These are phyloP conservation scores for Oegoconia quadripuncta DNA, from an alignment of 2,888 invertebrate species.

Conservation along the genomic window DNA sequence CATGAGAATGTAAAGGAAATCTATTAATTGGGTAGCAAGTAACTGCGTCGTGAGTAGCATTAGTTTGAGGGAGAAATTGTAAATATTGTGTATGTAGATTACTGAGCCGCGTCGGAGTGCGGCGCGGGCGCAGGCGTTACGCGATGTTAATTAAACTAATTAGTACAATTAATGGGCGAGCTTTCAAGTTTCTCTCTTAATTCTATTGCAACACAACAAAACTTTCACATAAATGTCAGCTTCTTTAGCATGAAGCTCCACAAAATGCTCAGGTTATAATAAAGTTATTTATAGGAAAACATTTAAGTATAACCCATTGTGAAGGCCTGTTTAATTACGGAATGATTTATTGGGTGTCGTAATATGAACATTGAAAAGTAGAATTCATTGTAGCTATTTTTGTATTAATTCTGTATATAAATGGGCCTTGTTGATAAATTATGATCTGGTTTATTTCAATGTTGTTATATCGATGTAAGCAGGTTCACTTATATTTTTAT, in stretches of 20 bases:
- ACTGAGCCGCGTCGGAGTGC: slow-evolving; percentile 27
- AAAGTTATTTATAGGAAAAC: slow-evolving; percentile 2
- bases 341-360: too few species aligned
- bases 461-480: too few species aligned
- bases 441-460: too few species aligned
- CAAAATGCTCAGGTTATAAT: slow-evolving; percentile 9
- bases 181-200: slow-evolving; percentile 17
- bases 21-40: slow-evolving; percentile 14
- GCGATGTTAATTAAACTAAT: slow-evolving; percentile 64
- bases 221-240: slow-evolving; percentile 35
- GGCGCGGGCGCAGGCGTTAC: slow-evolving; percentile 43
- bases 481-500: too few species aligned
- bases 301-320: neutral
- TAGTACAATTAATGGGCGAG: slow-evolving; percentile 54
- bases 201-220: slow-evolving; percentile 23
- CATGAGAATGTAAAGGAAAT: slow-evolving; percentile 18
- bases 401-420: slow-evolving; percentile 10
- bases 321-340: slow-evolving; percentile 1
- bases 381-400: neutral
- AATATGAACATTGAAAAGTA: too few species aligned
- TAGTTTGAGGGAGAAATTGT: slow-evolving; percentile 23
- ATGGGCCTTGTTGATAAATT: too few species aligned
- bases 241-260: neutral
- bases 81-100: slow-evolving; percentile 29
- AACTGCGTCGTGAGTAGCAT: slow-evolving; percentile 9